Evolutionary conservation across 1,140 invertebrate genomes (phyloP), one percentile per base, ranked within the genome.

Genomic region (Brachionus manjavacas): DNA sequence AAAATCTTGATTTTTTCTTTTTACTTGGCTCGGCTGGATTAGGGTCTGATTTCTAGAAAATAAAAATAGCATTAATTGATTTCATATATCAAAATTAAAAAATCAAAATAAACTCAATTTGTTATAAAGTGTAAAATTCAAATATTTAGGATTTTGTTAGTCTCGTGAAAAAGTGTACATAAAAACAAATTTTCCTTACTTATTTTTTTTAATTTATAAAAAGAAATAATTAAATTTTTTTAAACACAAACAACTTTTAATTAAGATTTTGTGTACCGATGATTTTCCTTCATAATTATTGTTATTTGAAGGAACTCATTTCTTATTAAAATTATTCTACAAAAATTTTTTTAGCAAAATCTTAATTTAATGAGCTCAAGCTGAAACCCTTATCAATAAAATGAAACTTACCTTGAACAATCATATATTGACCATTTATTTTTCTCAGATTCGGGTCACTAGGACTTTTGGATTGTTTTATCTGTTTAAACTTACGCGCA

Each of bases 361-460:
- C 52, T 55, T 55, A 55, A 55, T 20, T 31, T 55, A 55, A 55
- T 55, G n/a, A 55, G 52, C 52, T 55, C n/a, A 41, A 41, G 20
- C 39, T 4, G 12, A 14, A 68, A 68, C 28, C 2, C 9, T 41
- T 1, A 16, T 39, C 20, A 7, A 4, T 41, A 2, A 41, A 25
- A 49, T 12, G 43, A 23, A 9, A 28, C 49, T 76, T 76, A 76
- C 72, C 72, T 76, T 76, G 41, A 12, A 76, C 46, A 25, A 76
- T 49, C 23, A 46, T 49, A 11, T 76, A 25, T 4, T 43, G 72
- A 49, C 46, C 25, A 16, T 52, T 76, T 11, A 76, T 76, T 76
- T 76, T 76, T 39, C 52, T 64, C 20, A 81, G 14, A 39, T 64
- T 68, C 14, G 79, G 52, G 20, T 81, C 79, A 68, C 79, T 81